These are phyloP conservation scores for Chymomyza amoena DNA, from an alignment of 2,888 invertebrate species.

Conservation along the genomic window DNA sequence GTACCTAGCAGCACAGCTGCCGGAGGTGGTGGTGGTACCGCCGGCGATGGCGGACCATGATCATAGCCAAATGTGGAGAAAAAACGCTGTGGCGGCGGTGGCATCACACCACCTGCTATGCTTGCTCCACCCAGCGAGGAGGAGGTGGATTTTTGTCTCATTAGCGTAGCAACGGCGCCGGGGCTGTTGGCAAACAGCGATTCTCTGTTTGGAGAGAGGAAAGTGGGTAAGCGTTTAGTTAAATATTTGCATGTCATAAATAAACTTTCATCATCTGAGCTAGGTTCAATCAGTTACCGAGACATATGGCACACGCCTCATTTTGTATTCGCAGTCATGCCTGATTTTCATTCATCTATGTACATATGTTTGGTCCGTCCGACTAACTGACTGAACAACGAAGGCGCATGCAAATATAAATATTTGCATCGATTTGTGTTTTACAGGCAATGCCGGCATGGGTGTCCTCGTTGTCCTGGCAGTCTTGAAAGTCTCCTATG, in stretches of 20 bases:
- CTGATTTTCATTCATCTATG: background rate
- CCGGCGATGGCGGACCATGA: constrained; percentile 44
- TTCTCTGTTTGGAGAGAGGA: constrained; percentile 63
- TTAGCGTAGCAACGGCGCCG: constrained; percentile 57
- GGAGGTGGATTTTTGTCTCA: constrained; percentile 76
- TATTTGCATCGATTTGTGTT: constrained; percentile 71
- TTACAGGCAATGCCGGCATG: constrained; percentile 38
- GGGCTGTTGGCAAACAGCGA: constrained; percentile 75
- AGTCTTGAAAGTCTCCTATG: background rate
- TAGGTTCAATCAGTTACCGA: background rate
- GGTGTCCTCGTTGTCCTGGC: constrained; percentile 5
- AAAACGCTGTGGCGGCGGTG: constrained; percentile 69
- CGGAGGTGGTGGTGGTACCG: constrained; percentile 44
- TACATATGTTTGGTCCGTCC: background rate
- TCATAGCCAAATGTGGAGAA: constrained; percentile 79
- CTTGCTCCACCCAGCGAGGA: constrained; percentile 68
- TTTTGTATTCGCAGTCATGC: background rate
- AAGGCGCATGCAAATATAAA: constrained; percentile 68
- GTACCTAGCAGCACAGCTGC: constrained; percentile 44
- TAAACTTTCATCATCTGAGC: background rate
- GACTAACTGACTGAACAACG: constrained; percentile 33
- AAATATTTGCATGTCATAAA: constrained; percentile 53
- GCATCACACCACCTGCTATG: constrained; percentile 48
- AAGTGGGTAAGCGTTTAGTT: constrained; percentile 33
- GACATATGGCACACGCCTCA: background rate